phyloP scores from a whole-genome alignment of 1,140 invertebrate genomes.

The Brachionus koreanus region DNA sequence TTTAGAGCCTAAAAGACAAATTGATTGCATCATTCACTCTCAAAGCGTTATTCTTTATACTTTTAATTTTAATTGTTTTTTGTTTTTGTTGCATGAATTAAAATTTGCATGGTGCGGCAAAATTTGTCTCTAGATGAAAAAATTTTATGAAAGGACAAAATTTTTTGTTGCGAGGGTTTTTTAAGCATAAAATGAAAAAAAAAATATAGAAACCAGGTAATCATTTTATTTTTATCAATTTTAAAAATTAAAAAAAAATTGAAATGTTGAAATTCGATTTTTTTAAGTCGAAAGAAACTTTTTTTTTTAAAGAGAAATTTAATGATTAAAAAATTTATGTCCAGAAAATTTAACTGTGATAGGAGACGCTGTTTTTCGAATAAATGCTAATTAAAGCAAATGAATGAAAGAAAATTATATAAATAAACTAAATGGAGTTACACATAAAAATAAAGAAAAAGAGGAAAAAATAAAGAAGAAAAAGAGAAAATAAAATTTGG shows the following conservation, averaged over 20 bases:
- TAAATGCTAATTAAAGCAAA: background rate
- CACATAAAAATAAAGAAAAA: background rate
- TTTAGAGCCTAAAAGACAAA: background rate
- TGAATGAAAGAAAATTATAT: background rate
- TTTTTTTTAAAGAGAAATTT: background rate
- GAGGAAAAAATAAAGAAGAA: background rate
- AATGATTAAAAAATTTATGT: background rate
- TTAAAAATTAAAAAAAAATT: background rate
- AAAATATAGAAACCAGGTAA: background rate
- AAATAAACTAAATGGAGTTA: background rate
- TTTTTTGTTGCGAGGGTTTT: background rate
- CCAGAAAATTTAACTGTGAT: background rate
- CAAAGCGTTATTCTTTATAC: background rate
- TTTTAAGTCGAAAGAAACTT: background rate
- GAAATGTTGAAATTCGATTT: slow-evolving; percentile 25
- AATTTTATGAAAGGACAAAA: background rate
- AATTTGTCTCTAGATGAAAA: background rate
- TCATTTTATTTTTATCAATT: slow-evolving; percentile 19
- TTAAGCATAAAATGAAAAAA: background rate
- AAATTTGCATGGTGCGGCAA: background rate
- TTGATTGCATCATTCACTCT: background rate
- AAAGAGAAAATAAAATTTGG: background rate
- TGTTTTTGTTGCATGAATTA: too few relatives aligned
- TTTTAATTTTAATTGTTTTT: background rate
- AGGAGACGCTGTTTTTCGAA: background rate